phyloP scores from a whole-genome alignment of 2,888 invertebrate genomes.

The Epinotia ramella region DNA sequence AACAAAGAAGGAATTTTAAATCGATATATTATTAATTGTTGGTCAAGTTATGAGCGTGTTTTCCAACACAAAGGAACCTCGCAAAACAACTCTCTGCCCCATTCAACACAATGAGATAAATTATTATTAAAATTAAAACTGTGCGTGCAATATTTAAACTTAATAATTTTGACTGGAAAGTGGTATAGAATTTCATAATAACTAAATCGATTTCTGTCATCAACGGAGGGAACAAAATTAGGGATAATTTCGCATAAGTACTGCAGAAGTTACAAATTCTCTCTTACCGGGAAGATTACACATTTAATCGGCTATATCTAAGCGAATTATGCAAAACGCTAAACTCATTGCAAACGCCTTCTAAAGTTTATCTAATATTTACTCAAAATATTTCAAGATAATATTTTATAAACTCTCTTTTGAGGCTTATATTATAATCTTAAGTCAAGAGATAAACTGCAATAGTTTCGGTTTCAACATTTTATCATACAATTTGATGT shows the following conservation, averaged over 20 bases:
- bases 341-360: not conserved
- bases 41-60: too few relatives aligned
- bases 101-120: slow-evolving; percentile 5
- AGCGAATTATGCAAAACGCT: too few relatives aligned
- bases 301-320: slow-evolving; percentile 30
- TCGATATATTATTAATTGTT: too few relatives aligned
- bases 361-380: not conserved
- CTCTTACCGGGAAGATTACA: slow-evolving; percentile 28
- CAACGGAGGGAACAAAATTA: slow-evolving; percentile 47
- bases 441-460: not conserved
- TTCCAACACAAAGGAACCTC: too few relatives aligned
- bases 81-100: too few relatives aligned
- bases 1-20: too few relatives aligned
- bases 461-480: not conserved
- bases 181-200: slow-evolving; percentile 55
- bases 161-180: too few relatives aligned
- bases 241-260: slow-evolving; percentile 38
- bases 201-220: slow-evolving; percentile 54
- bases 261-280: slow-evolving; percentile 30
- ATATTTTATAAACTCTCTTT: too few relatives aligned
- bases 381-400: not conserved
- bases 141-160: too few relatives aligned
- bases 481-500: too few relatives aligned
- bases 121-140: slow-evolving; percentile 49
- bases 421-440: not conserved